Percentiles rank a stretch among this genome's conserved stretches.
Conservation (phyloP, 2,113 vertebrate species). For the Marcusenius ussheri region DNA sequence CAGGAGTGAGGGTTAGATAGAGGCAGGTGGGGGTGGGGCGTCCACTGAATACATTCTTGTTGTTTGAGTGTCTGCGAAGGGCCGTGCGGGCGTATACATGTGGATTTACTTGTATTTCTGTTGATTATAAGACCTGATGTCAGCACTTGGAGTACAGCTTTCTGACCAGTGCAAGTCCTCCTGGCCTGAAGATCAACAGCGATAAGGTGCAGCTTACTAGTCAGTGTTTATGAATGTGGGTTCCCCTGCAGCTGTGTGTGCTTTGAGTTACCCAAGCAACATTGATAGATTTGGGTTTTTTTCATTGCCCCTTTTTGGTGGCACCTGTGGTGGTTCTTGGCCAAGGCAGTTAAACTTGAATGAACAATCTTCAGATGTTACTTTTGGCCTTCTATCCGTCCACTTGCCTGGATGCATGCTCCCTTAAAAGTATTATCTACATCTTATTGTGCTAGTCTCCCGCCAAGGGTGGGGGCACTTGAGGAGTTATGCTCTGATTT, state of each 20-base stretch:
- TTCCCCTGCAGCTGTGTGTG: not conserved
- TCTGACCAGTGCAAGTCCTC: not conserved
- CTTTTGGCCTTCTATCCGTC: not conserved
- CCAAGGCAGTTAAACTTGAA: not conserved
- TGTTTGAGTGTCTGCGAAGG: not conserved
- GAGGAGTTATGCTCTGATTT: not conserved
- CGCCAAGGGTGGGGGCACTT: not conserved
- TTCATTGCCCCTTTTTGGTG: not conserved
- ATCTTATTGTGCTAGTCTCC: not conserved
- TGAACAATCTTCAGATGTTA: not conserved
- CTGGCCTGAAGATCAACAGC: not conserved
- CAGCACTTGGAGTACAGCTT: not conserved
- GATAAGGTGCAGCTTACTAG: not conserved
- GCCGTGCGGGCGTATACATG: not conserved
- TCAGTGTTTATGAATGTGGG: not conserved
- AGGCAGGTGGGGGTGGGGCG: not conserved
- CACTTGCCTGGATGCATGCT: not conserved
- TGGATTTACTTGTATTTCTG: not conserved
- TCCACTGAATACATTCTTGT: not conserved
- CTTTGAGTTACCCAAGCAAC: not conserved
- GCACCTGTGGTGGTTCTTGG: not conserved
- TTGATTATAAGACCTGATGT: not conserved
- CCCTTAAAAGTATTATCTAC: not conserved
- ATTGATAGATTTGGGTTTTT: not conserved
- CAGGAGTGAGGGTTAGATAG: not conserved